Evolutionary conservation across 2,113 vertebrate species (phyloP).

Genomic region (Paracanthobrama guichenoti): DNA sequence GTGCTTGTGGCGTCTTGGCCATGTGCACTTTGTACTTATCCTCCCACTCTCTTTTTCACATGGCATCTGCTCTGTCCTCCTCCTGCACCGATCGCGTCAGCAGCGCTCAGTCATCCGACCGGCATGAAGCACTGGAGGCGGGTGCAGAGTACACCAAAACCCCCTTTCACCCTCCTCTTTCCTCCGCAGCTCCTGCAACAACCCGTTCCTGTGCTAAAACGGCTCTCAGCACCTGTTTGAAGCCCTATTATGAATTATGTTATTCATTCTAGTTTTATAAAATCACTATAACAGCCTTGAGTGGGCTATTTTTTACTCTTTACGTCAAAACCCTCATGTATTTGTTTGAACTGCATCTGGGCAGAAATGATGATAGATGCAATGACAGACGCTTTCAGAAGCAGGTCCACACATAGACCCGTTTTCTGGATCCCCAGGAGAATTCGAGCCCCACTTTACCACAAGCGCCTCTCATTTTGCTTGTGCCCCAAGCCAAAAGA

Average conservation of each 20-base stretch:
- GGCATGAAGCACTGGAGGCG: constrained; percentile 25
- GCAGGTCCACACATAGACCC: constrained; percentile 73
- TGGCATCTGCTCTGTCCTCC: constrained; percentile 68
- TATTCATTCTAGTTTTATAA: not conserved
- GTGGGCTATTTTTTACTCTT: not conserved
- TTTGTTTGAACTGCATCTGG: constrained; percentile 33
- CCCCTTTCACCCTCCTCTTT: not conserved
- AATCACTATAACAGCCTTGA: not conserved
- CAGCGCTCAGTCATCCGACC: constrained; percentile 52
- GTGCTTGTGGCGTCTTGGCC: constrained; percentile 65
- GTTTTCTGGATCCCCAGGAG: constrained; percentile 65
- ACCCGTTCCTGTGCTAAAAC: not conserved
- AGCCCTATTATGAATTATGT: not conserved
- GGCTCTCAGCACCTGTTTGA: constrained; percentile 23
- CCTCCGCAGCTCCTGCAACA: not conserved
- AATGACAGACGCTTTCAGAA: constrained; percentile 62
- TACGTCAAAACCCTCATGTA: not conserved
- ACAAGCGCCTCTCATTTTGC: constrained; percentile 67
- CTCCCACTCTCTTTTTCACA: constrained; percentile 70
- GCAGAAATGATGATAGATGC: constrained; percentile 59
- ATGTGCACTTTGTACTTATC: constrained; percentile 63
- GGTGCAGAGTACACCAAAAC: constrained; percentile 30
- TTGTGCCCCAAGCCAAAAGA: constrained; percentile 70
- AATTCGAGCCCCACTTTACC: constrained; percentile 74
- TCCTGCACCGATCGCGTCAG: constrained; percentile 61